Conservation (phyloP, 2,797 vertebrate species). For the Ceyx erithaca region DNA sequence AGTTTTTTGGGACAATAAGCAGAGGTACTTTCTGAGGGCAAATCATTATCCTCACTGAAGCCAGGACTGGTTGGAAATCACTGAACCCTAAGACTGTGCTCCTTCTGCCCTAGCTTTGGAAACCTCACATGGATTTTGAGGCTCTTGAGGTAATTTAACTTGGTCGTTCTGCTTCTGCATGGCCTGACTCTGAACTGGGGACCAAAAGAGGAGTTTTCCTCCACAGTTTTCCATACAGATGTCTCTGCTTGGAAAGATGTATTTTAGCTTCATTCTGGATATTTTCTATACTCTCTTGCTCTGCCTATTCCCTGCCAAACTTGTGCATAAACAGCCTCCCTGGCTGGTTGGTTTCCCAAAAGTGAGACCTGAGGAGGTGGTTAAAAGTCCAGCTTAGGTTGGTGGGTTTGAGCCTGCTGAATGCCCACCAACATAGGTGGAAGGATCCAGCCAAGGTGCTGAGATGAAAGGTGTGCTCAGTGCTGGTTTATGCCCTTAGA, state of each 20-base stretch:
- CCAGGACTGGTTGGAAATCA: neutral
- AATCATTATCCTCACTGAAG: neutral
- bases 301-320: slow-evolving; percentile 6
- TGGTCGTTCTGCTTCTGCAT: fast-evolving
- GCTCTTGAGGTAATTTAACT: neutral
- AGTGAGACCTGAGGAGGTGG: neutral
- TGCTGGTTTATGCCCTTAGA: neutral
- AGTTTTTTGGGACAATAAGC: neutral
- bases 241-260: neutral
- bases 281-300: neutral
- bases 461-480: neutral
- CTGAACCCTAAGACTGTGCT: neutral
- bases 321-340: neutral
- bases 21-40: neutral
- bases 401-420: neutral
- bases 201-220: neutral
- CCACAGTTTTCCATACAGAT: neutral
- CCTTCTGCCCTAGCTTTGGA: neutral
- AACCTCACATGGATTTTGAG: neutral
- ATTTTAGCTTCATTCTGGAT: slow-evolving; percentile 3
- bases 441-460: neutral
- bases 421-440: too few species aligned
- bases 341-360: neutral
- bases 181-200: neutral
- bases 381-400: neutral